Conservation (phyloP, 1,140 invertebrate species). For the Drosophila bifasciata region DNA sequence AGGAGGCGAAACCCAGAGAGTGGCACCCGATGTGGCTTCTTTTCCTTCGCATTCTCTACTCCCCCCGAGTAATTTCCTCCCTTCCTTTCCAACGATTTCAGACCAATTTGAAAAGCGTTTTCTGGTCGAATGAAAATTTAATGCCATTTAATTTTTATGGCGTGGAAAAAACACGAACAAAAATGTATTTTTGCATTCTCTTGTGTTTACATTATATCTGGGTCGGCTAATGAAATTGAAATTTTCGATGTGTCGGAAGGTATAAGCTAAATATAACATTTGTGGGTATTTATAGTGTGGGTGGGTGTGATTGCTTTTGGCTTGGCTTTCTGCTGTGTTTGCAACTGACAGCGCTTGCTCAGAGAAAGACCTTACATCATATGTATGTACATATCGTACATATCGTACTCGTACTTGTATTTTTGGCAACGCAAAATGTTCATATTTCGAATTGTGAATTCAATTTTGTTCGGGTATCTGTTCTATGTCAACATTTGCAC, state of each 20-base stretch:
- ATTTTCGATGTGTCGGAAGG: slow-evolving; percentile 40
- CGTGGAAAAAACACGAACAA: slow-evolving; percentile 24
- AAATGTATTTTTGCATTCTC: slow-evolving; percentile 8
- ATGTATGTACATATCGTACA: slow-evolving; percentile 4
- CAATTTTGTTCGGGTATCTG: slow-evolving; percentile 31
- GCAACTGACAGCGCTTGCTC: slow-evolving; percentile 46
- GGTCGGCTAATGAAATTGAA: slow-evolving; percentile 47
- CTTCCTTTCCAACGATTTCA: not conserved
- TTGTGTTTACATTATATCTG: slow-evolving; percentile 40
- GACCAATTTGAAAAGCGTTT: slow-evolving; percentile 26
- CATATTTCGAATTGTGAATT: slow-evolving; percentile 35
- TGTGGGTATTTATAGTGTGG: slow-evolving; percentile 37
- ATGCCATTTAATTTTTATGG: slow-evolving; percentile 6
- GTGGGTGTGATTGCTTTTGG: slow-evolving; percentile 12
- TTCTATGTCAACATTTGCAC: slow-evolving; percentile 44
- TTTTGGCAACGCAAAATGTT: slow-evolving; percentile 46
- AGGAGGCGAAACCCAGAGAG: too few relatives aligned
- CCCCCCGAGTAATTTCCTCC: not conserved
- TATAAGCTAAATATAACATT: slow-evolving; percentile 35
- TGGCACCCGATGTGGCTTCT: not conserved
- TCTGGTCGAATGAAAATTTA: slow-evolving; percentile 21
- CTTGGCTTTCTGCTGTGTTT: slow-evolving; percentile 1
- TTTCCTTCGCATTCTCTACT: too few relatives aligned
- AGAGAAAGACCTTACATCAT: slow-evolving; percentile 32
- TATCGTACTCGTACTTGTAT: slow-evolving; percentile 7